Base-by-base conservation (phyloP, 2,888 invertebrate species). In the Trisateles emortualis region DNA sequence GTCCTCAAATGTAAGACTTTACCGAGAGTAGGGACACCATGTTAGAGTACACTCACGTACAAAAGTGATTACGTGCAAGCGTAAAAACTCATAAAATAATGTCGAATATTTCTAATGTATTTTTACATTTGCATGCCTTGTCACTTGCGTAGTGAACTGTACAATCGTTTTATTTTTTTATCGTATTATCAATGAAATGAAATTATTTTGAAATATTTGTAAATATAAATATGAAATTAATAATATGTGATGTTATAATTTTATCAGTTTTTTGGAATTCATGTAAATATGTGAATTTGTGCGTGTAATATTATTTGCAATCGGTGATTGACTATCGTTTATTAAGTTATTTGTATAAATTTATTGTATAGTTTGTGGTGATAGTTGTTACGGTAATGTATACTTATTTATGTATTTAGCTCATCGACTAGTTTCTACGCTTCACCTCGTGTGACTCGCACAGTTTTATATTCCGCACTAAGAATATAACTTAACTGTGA, bases 231-330 rank as follows among this genome's bases (percentile, higher is more conserved):
- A 26, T 26, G 26, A 26, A 26, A 26, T 26, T 26, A 26, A 26
- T 8, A 77, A 77, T 68, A 80, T 87, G 86, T 90, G 88, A 88
- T 90, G 22, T 59, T 66, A 83, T 86, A 83, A 81, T 86, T 87
- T 83, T 83, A 81, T 81, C 72, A 74, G 68, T 67, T 69, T 60
- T 71, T 61, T 71, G 79, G 81, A 82, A 72, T 59, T 48, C 64
- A 76, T 92, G 92, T 92, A 91, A 88, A 92, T 92, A 91, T 88
- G 85, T 90, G 87, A 84, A 86, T 89, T 86, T 84, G 78, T 78
- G 78, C 81, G 86, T 85, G 83, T 87, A 80, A 76, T 79, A 77
- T 76, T 81, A 78, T 81, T 80, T 83, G 77, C 83, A 82, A 82
- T 81, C 81, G 61, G 64, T 80, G 78, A 81, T 83, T 72, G 53